Evolutionary conservation across 92 coral and sea anemone species (phyloP).

Genomic region (Epizoanthus illoricatus): DNA sequence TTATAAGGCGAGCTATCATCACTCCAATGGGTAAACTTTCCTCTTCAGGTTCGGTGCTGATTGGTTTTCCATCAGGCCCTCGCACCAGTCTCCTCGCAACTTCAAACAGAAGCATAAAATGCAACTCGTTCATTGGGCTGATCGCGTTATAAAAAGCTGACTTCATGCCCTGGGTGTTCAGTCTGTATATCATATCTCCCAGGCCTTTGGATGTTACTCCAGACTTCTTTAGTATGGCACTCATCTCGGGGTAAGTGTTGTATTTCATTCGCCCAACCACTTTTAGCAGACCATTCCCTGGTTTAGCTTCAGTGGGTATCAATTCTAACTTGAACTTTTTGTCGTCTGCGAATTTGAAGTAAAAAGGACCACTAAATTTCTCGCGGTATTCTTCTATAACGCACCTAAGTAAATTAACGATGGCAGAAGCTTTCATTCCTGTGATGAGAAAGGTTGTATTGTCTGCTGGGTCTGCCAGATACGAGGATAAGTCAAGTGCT

Average conservation of each 20-base stretch:
- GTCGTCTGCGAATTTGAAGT: constrained; percentile 82
- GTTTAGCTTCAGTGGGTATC: constrained; percentile 74
- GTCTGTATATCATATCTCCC: constrained; percentile 76
- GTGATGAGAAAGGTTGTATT: constrained; percentile 53
- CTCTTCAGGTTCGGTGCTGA: constrained; percentile 75
- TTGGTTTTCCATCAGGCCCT: constrained; percentile 65
- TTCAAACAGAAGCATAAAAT: constrained; percentile 80
- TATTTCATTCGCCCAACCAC: constrained; percentile 83
- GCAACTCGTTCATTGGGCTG: constrained; percentile 90
- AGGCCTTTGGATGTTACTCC: constrained; percentile 85
- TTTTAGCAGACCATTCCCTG: constrained; percentile 82
- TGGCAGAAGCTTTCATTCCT: constrained; percentile 71
- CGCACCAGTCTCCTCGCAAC: constrained; percentile 87
- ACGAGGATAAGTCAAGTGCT: constrained; percentile 39
- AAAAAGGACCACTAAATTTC: constrained; percentile 69
- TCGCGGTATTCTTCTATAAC: constrained; percentile 62
- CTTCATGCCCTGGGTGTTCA: constrained; percentile 79
- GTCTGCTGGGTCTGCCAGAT: constrained; percentile 44
- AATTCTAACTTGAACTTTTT: constrained; percentile 81
- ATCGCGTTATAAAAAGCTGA: constrained; percentile 85
- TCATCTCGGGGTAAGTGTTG: constrained; percentile 74
- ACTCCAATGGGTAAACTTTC: constrained; percentile 78
- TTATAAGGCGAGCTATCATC: constrained; percentile 65
- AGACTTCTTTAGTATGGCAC: constrained; percentile 60
- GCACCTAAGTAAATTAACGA: constrained; percentile 67